phyloP scores from a whole-genome alignment of 2,113 vertebrate species.

The Panthera leo region DNA sequence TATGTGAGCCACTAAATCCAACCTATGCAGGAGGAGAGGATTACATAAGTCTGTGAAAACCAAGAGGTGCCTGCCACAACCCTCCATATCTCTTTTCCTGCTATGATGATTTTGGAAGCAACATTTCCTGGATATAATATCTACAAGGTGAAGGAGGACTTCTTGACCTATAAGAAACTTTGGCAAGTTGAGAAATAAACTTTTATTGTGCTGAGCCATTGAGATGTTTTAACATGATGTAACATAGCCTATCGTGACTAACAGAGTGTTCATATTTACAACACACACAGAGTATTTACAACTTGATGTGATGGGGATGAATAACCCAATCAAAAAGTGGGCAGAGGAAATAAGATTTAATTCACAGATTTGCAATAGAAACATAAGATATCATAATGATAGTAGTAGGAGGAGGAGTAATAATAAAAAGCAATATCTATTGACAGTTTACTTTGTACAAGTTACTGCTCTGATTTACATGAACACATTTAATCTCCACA shows the following conservation, averaged over 20 bases:
- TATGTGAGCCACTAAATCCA: neutral
- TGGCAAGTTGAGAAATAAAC: neutral
- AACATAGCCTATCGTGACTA: neutral
- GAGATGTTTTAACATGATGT: neutral
- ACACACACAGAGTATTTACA: neutral
- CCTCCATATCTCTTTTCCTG: neutral
- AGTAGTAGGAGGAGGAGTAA: neutral
- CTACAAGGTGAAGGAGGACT: neutral
- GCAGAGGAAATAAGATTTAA: neutral
- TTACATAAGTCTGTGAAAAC: neutral
- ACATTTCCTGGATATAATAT: neutral
- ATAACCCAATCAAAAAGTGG: neutral
- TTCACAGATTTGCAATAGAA: neutral
- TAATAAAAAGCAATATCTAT: neutral
- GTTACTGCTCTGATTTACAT: neutral
- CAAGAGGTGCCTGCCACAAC: neutral
- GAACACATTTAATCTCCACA: neutral
- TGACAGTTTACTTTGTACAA: neutral
- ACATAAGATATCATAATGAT: neutral
- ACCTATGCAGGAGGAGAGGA: neutral
- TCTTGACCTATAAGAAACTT: neutral
- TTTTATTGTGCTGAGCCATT: neutral
- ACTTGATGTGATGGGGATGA: neutral
- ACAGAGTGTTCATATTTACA: neutral
- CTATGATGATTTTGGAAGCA: neutral